A percentile compares a stretch with the other conserved stretches of the same genome.
phyloP scores from a whole-genome alignment of 2,888 invertebrate genomes.

The Colostygia pectinataria region DNA sequence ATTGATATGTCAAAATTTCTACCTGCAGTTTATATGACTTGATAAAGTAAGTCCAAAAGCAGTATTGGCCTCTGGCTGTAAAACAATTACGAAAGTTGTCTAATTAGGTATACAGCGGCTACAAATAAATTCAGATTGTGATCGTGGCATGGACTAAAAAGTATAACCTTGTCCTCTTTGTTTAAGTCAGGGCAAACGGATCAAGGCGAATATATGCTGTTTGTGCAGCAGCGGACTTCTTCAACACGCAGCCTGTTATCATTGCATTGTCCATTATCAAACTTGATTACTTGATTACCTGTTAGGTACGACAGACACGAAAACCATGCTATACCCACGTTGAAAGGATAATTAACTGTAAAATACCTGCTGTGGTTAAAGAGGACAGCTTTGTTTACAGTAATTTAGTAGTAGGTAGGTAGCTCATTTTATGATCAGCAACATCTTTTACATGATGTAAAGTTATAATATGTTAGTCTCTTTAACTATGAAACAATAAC shows the following conservation, averaged over 20 bases:
- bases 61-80: slow-evolving; percentile 6
- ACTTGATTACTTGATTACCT: slow-evolving; percentile 20
- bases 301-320: slow-evolving; percentile 12
- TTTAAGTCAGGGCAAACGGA: slow-evolving; percentile 57
- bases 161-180: slow-evolving; percentile 66
- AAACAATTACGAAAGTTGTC: slow-evolving; percentile 43
- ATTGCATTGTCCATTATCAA: slow-evolving; percentile 24
- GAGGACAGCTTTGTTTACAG: slow-evolving; percentile 7
- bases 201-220: slow-evolving; percentile 60
- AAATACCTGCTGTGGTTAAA: slow-evolving; percentile 1
- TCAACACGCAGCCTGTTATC: slow-evolving; percentile 46
- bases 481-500: too few species aligned
- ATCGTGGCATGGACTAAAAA: slow-evolving; percentile 64
- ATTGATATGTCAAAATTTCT: too few species aligned
- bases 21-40: too few species aligned
- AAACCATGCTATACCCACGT: slow-evolving; percentile 15
- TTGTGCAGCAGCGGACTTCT: slow-evolving; percentile 38
- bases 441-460: too few species aligned
- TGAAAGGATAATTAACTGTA: slow-evolving; percentile 3
- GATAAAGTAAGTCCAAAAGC: neutral
- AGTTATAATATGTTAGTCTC: too few species aligned
- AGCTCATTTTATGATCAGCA: neutral
- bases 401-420: neutral
- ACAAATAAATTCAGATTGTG: slow-evolving; percentile 55
- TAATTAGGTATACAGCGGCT: slow-evolving; percentile 48